Percentiles rank a stretch among this genome's conserved stretches.
Evolutionary conservation across 2,797 vertebrate genomes (phyloP).

Genomic region (Iguana delicatissima): DNA sequence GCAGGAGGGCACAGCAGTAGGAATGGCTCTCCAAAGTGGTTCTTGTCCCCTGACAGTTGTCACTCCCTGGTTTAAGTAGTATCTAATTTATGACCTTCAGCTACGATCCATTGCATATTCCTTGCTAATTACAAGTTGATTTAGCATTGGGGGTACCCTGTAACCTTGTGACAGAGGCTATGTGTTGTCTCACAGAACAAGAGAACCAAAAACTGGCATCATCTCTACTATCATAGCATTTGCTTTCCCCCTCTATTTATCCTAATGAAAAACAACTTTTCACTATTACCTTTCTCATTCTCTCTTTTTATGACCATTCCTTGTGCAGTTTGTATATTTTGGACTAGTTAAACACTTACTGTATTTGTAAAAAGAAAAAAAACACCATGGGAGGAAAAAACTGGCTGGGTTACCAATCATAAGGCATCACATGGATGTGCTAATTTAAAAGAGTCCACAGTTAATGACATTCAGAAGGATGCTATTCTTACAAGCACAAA

Average conservation of each 20-base stretch:
- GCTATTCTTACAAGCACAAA: neutral
- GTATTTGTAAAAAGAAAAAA: neutral
- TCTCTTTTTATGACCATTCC: neutral
- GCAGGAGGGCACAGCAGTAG: no score
- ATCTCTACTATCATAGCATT: neutral
- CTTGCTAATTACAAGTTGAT: slow-evolving; percentile 3
- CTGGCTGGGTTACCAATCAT: neutral
- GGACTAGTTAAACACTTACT: neutral
- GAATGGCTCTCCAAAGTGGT: no score
- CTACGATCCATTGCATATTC: neutral
- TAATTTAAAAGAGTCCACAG: neutral
- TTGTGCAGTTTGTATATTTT: neutral
- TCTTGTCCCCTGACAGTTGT: no score
- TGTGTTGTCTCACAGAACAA: neutral
- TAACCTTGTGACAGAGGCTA: neutral
- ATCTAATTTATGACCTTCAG: neutral
- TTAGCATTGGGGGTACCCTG: neutral
- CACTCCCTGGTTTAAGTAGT: no score
- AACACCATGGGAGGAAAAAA: neutral
- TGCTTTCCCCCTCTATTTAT: neutral
- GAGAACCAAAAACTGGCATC: neutral
- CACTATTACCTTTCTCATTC: neutral
- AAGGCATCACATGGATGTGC: neutral
- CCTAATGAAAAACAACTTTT: neutral
- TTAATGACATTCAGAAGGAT: neutral